Percentiles rank a stretch among this genome's conserved stretches.
These are phyloP conservation scores for Melanotaenia parkinsoni DNA, from an alignment of 2,797 vertebrate genomes.

Conservation along the genomic window DNA sequence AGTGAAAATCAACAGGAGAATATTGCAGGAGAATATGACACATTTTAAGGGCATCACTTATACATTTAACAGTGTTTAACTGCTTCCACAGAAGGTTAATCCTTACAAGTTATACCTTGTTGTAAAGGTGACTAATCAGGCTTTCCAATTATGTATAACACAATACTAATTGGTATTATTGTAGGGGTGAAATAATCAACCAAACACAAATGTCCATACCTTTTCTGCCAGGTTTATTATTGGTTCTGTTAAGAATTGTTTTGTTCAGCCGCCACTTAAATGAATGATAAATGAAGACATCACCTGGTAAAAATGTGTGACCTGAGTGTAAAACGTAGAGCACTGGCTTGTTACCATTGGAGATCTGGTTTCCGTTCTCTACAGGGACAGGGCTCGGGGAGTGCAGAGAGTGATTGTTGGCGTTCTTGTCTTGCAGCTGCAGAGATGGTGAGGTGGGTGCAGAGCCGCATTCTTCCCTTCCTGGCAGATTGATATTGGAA, in stretches of 20 bases:
- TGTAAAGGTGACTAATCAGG: no score
- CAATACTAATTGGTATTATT: no score
- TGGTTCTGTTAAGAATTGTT: neutral
- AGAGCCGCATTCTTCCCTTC: conserved; percentile 85
- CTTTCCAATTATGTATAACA: no score
- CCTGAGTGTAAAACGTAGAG: neutral
- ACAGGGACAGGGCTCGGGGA: conserved; percentile 79
- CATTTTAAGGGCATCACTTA: neutral
- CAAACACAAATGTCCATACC: no score
- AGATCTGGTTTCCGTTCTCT: conserved; percentile 94
- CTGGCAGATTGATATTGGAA: conserved; percentile 91
- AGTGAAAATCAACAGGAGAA: neutral
- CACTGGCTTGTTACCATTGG: conserved; percentile 85
- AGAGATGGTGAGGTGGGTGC: conserved; percentile 81
- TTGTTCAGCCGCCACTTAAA: neutral
- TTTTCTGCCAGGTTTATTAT: neutral
- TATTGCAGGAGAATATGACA: neutral
- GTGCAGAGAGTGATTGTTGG: conserved; percentile 89
- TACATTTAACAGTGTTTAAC: neutral
- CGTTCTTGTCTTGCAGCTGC: conserved; percentile 93
- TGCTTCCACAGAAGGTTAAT: neutral
- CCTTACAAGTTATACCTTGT: neutral
- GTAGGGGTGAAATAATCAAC: no score
- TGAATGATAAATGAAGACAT: neutral
- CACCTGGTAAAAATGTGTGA: neutral